Evolutionary conservation across 2,113 vertebrate species (phyloP), one percentile per base, ranked within the genome.

Genomic region (Rhabdornis inornatus): DNA sequence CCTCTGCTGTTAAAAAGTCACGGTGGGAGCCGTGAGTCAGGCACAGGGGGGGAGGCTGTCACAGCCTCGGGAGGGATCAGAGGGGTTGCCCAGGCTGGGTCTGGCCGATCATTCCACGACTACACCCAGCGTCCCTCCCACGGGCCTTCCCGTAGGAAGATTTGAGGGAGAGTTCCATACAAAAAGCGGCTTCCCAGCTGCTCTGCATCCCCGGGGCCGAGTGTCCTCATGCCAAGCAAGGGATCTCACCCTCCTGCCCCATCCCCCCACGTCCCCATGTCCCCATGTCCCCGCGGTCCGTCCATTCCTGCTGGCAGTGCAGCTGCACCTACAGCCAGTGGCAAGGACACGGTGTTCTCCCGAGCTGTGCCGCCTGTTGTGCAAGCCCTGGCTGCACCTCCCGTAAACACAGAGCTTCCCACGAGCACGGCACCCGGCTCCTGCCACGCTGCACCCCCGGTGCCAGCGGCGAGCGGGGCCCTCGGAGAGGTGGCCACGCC

Each of bases 321-420:
- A 25, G 92, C 90, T 91, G 94, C 92, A 81, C 95, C 97, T 66
- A 14, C 13, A 20, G 86, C 90, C n/a, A 2, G 63, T 21, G 15
- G 56, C 39, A 16, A 56, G 95, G 93, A 96, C 97, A 63, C 60
- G 42, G 47, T 92, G 97, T 97, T 75, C 95, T 50, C 56, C 77
- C 4, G 94, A 11, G 0, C 93, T 20, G 61, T 11, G 80, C 52
- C 27, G 75, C 80, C 83, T 53, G 75, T 97, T 96, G 96, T 97
- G 97, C 96, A 97, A 96, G 42, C 72, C 44, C 80, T 78, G 33
- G 52, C 92, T 35, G 71, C 49, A 15, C 80, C 90, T 94, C 89
- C 71, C 1, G 50, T 89, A 91, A 95, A 94, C 94, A 96, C 89
- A 15, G 7, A 1, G 12, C 84, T 71, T 65, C 87, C 55, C 23